Evolutionary conservation across 2,113 vertebrate species (phyloP), one percentile per base, ranked within the genome.

Genomic region (Lycaon pictus): DNA sequence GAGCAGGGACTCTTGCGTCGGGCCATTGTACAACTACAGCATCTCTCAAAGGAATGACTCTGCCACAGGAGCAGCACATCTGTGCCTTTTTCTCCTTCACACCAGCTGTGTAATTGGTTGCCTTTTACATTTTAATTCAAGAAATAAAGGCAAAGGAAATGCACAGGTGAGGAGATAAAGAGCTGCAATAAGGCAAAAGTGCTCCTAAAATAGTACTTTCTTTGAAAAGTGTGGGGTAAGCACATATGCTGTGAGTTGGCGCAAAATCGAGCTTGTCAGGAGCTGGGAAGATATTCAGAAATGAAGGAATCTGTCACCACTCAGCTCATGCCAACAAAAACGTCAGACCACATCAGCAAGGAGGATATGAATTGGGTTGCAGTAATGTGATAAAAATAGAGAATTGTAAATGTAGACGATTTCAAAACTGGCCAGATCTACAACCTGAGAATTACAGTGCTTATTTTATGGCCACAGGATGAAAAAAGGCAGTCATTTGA

Each of bases 31-130:
- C 32, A 35, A 13, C 2, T 25, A 2, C 3, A 19, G 22, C 17
- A 2, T 19, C 27, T 43, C 7, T 2, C 29, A 35, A 35, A n/a
- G 32, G 27, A 32, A 48, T 16, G 22, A 15, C 60, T 51, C 11
- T 5, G 1, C 8, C 11, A 69, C 29, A 11, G 37, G 60, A 58
- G 11, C 9, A 2, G 2, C 0, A 0, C 15, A 0, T 19, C 43
- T 53, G 29, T 15, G 5, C 9, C 27, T 4, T 56, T 65, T 2
- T 16, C 23, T 55, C 20, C 60, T 51, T 55, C 25, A 13, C 5
- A 1, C 11, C 1, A 3, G 16, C 67, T 15, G 10, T 2, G 23
- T 7, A 3, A 1, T 29, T 55, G 48, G 4, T 53, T 15, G 15
- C 43, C 69, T 56, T 29, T 80, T 35, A 23, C 55, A 37, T 43